Base-by-base conservation (phyloP, 2,888 invertebrate species). In the Rosalia funebris region DNA sequence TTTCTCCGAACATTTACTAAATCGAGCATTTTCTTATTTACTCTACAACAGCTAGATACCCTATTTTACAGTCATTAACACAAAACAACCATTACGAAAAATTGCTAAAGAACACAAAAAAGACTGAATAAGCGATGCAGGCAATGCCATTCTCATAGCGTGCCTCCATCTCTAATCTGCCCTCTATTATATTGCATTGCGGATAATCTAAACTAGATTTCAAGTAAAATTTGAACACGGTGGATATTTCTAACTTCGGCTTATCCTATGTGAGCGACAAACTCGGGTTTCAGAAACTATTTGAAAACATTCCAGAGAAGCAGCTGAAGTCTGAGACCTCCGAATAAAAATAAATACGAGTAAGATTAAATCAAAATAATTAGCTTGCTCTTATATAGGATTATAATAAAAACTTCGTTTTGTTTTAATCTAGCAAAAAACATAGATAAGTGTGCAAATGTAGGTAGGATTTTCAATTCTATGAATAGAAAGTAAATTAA, bases 151-250 rank as follows among this genome's bases (percentile, higher is more conserved):
- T n/a, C n/a, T n/a, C n/a, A n/a, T n/a, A n/a, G n/a, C n/a, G n/a
- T n/a, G n/a, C n/a, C n/a, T n/a, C n/a, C n/a, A n/a, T n/a, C 54
- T 54, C 62, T 66, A 65, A 65, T 65, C 63, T 58, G 36, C 60
- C 60, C 45, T 66, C 65, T 62, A 63, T 66, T 66, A 65, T 59
- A 47, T 58, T 60, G 63, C 62, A 59, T 42, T 59, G 50, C 16
- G 57, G 63, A 64, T 64, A 68, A 66, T 65, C 62, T 60, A 64
- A 55, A 62, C 62, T 53, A 41, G 39, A 41, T 41, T 41, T 41
- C 14, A 12, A 16, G 16, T 41, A 41, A 41, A 41, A 41, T 15
- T 15, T 41, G 39, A 16, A 41, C 39, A 41, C 39, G 16, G 4
- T 41, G 15, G 39, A 41, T 41, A 41, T 41, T 41, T 15, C 39